phyloP scores from a whole-genome alignment of 2,888 invertebrate species.

The Labia minor region DNA sequence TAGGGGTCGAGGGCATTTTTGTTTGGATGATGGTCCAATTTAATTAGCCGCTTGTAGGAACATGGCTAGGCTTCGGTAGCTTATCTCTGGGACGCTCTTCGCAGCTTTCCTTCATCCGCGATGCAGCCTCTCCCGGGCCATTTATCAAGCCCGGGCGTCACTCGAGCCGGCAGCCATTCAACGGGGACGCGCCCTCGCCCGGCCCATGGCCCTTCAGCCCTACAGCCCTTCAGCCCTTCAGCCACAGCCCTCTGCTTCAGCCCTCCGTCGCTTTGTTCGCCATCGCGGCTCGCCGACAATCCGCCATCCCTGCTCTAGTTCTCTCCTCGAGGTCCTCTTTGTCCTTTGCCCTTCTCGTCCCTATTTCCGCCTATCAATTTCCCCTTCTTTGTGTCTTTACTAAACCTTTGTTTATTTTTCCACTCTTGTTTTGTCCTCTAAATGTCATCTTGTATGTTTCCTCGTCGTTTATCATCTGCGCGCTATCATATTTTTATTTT shows the following conservation, averaged over 20 bases:
- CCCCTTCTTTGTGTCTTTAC: constrained; percentile 7
- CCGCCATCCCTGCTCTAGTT: neutral
- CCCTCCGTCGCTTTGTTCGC: neutral
- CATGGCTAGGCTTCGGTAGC: no score
- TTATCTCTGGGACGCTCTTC: no score
- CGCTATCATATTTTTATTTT: neutral
- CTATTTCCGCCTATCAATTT: constrained; percentile 13
- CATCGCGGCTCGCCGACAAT: constrained; percentile 3
- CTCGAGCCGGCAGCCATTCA: constrained; percentile 3
- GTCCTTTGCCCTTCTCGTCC: constrained; percentile 5
- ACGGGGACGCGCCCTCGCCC: constrained; percentile 8
- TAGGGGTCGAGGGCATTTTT: no score
- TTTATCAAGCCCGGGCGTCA: constrained; percentile 8
- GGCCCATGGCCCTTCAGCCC: neutral
- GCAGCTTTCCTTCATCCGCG: neutral
- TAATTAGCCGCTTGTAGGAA: no score
- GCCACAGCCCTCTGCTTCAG: no score
- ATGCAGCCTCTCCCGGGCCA: neutral
- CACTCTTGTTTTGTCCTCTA: constrained; percentile 5
- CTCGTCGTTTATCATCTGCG: neutral
- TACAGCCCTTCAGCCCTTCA: neutral
- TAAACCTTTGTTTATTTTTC: constrained; percentile 13
- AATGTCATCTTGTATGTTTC: constrained; percentile 13
- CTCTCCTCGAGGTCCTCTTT: neutral
- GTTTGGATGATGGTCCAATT: no score